Evolutionary conservation across 2,113 vertebrate genomes (phyloP).

Genomic region (Scopus umbretta): DNA sequence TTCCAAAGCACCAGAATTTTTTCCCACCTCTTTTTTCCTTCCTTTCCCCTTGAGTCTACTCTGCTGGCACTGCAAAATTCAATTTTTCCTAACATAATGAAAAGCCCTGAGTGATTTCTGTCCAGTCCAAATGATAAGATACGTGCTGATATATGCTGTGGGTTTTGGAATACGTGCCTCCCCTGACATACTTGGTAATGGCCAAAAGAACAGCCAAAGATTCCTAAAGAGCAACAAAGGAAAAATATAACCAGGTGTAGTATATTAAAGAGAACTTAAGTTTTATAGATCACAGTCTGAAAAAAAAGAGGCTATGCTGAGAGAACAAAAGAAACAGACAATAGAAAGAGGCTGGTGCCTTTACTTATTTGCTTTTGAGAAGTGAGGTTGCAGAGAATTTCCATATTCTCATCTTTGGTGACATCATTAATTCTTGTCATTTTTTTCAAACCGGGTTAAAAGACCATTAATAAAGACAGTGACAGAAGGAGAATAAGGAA

Average conservation of each 20-base stretch:
- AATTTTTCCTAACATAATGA: not conserved
- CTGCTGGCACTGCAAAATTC: not conserved
- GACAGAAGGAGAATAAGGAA: slow-evolving; percentile 9
- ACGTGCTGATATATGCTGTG: accelerated
- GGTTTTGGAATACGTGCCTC: not conserved
- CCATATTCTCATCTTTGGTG: not conserved
- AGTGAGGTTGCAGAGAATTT: not conserved
- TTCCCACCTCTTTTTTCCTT: not conserved
- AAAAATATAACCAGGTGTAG: not conserved
- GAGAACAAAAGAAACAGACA: not conserved
- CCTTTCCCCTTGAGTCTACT: not conserved
- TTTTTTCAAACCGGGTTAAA: not conserved
- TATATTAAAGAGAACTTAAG: not conserved
- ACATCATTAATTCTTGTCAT: not conserved
- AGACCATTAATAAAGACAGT: not conserved
- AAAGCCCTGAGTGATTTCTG: not conserved
- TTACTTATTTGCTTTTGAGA: not conserved
- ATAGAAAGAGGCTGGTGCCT: not conserved
- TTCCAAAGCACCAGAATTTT: not conserved
- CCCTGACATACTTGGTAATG: not conserved
- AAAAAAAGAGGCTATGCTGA: not conserved
- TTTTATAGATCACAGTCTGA: not conserved
- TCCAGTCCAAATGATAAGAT: not conserved
- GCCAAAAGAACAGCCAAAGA: not conserved
- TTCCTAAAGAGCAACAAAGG: not conserved